Evolutionary conservation across 2,888 invertebrate species (phyloP).

Genomic region (Diplazon laetatorius): DNA sequence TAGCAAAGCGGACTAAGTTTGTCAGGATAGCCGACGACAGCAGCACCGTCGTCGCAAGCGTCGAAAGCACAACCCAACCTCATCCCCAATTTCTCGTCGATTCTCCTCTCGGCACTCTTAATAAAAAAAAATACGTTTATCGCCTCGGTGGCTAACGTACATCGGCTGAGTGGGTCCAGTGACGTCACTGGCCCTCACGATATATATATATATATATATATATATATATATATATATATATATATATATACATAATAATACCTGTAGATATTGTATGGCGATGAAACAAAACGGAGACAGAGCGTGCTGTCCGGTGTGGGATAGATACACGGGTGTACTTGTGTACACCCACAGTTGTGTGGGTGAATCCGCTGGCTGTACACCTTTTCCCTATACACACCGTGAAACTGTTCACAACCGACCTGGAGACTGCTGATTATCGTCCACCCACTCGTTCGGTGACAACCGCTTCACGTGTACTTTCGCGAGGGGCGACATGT

Average conservation of each 20-base stretch:
- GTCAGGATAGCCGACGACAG: constrained; percentile 15
- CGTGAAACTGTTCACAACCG: constrained; percentile 46
- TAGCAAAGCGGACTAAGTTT: too few relatives aligned
- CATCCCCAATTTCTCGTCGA: constrained; percentile 19
- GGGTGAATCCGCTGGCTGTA: not conserved
- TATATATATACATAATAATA: too few relatives aligned
- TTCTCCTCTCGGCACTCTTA: constrained; percentile 73
- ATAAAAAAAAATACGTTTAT: constrained; percentile 79
- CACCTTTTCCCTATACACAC: not conserved
- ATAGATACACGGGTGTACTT: not conserved
- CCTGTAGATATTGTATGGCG: too few relatives aligned
- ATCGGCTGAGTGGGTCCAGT: constrained; percentile 77
- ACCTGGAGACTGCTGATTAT: not conserved
- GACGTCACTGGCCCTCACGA: constrained; percentile 77
- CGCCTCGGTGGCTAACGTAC: constrained; percentile 73
- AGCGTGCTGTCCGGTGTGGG: constrained; percentile 4
- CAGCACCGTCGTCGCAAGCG: constrained; percentile 10
- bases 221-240: constrained; percentile 66
- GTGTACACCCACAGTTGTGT: not conserved
- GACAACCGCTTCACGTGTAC: constrained; percentile 45
- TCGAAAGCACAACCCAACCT: constrained; percentile 32
- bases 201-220: constrained; percentile 69
- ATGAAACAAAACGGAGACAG: constrained; percentile 72
- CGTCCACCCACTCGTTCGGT: not conserved
- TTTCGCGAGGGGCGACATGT: not conserved